A percentile compares a stretch with the other conserved stretches of the same genome.
Evolutionary conservation across 2,113 vertebrate species (phyloP).

Genomic region (Prionailurus bengalensis): DNA sequence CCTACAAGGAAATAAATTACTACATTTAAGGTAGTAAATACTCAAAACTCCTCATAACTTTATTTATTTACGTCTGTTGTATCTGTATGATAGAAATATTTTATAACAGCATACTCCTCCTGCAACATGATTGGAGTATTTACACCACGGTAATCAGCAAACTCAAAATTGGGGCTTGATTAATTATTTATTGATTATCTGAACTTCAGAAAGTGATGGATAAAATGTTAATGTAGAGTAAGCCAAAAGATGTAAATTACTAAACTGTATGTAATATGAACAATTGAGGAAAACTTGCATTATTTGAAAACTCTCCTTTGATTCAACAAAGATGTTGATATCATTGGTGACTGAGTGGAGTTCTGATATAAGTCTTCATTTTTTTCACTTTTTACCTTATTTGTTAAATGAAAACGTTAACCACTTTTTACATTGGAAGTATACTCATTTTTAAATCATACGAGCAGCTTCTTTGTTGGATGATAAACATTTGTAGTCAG

Average conservation of each 20-base stretch:
- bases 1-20: background rate
- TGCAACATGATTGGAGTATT: background rate
- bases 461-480: background rate
- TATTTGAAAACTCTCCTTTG: background rate
- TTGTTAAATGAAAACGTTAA: conserved; percentile 1
- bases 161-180: background rate
- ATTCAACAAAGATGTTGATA: background rate
- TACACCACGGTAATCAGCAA: background rate
- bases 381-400: conserved; percentile 21
- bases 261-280: background rate
- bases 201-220: conserved; percentile 27
- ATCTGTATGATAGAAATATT: background rate
- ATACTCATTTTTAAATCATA: background rate
- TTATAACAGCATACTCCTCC: background rate
- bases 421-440: background rate
- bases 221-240: conserved; percentile 3
- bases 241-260: background rate
- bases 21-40: background rate
- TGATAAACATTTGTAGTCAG: background rate
- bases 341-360: background rate
- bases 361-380: background rate
- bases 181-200: conserved; percentile 4
- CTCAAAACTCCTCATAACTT: background rate
- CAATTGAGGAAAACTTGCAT: background rate
- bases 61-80: background rate